phyloP scores from a whole-genome alignment of 2,888 invertebrate genomes.

The Heliconius aoede region DNA sequence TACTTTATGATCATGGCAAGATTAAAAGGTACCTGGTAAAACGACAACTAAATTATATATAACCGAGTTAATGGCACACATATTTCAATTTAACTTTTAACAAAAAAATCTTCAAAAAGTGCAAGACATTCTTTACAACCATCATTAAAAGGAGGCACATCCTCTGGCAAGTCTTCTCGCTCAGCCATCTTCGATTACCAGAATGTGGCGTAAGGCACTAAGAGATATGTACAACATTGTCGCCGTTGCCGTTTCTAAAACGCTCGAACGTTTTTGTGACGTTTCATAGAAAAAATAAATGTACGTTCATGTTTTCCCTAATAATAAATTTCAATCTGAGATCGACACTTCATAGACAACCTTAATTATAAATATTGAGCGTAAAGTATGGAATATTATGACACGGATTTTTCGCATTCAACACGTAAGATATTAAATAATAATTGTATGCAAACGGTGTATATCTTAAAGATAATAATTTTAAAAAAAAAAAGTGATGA shows the following conservation, averaged over 20 bases:
- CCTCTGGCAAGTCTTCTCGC: conserved; percentile 56
- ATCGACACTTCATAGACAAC: conserved; percentile 81
- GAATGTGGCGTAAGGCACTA: conserved; percentile 75
- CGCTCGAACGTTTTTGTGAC: conserved; percentile 71
- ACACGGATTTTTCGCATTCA: conserved; percentile 59
- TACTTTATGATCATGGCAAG: conserved; percentile 83
- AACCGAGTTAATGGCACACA: conserved; percentile 82
- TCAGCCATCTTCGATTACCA: conserved; percentile 69
- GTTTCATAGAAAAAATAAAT: conserved; percentile 62
- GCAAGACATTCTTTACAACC: conserved; percentile 55
- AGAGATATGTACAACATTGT: conserved; percentile 73
- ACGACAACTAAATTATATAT: conserved; percentile 77
- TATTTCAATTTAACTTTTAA: conserved; percentile 60
- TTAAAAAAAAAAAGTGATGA: conserved; percentile 32
- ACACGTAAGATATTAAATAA: conserved; percentile 48
- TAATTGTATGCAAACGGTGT: conserved; percentile 21
- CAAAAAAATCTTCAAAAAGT: conserved; percentile 52
- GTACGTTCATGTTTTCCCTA: conserved; percentile 69
- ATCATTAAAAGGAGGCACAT: conserved; percentile 52
- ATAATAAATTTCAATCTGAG: conserved; percentile 83
- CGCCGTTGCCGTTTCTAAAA: conserved; percentile 57
- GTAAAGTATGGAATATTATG: conserved; percentile 68
- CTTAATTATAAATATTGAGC: conserved; percentile 71
- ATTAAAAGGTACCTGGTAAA: conserved; percentile 83
- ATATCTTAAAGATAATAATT: conserved; percentile 26